These are phyloP conservation scores for Keiferia lycopersicella DNA, from an alignment of 2,888 invertebrate genomes.

Conservation along the genomic window DNA sequence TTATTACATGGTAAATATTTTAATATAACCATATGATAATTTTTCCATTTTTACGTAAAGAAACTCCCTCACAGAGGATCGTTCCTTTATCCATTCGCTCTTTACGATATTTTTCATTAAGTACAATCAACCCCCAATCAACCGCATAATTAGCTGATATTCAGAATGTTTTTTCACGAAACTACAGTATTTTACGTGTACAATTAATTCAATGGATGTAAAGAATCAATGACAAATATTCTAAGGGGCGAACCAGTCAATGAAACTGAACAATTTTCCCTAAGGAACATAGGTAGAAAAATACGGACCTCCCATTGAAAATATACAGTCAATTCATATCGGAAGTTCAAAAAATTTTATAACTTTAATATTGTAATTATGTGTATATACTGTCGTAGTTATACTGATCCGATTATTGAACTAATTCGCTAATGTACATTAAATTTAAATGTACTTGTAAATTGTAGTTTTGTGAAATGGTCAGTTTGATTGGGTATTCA, in stretches of 20 bases:
- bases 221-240: no score
- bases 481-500: not conserved
- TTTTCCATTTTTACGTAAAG: not conserved
- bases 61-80: conserved; percentile 9
- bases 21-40: no score
- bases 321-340: not conserved
- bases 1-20: not conserved
- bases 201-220: no score
- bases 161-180: no score
- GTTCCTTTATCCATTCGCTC: not conserved
- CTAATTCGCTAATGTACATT: no score
- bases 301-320: not conserved
- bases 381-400: no score
- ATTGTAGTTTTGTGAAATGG: not conserved
- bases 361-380: no score
- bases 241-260: no score
- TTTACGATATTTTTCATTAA: not conserved
- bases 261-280: no score
- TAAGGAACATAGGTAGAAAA: not conserved
- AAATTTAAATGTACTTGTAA: no score
- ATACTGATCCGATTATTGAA: not conserved
- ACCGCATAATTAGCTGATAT: not conserved
- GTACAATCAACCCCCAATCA: not conserved
- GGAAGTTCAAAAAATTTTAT: no score
- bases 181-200: no score